Evolutionary conservation across 2,113 vertebrate species (phyloP).

Genomic region (Trogon melanurus): DNA sequence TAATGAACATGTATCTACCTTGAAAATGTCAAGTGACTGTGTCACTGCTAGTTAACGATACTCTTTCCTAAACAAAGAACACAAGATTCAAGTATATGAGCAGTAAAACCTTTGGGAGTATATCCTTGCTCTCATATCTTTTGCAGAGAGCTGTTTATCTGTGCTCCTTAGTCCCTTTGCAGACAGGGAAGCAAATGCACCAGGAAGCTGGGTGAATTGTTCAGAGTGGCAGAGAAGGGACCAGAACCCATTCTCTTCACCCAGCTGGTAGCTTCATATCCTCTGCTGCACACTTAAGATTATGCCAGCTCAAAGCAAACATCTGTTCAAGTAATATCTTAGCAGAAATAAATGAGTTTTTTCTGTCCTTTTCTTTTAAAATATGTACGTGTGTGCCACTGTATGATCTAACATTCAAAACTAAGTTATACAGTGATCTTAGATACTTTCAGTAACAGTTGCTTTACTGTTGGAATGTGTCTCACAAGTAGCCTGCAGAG

Average conservation of each 20-base stretch:
- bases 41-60: background rate
- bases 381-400: background rate
- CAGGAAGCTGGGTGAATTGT: background rate
- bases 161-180: background rate
- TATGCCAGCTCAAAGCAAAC: background rate
- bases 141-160: background rate
- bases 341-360: background rate
- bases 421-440: background rate
- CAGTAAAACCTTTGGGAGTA: background rate
- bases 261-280: background rate
- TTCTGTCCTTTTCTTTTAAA: background rate
- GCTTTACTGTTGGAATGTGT: background rate
- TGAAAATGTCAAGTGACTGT: background rate
- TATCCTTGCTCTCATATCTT: background rate
- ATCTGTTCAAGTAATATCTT: background rate
- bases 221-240: background rate
- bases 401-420: slow-evolving; percentile 15
- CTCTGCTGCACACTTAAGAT: background rate
- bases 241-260: background rate
- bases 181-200: background rate
- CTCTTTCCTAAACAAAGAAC: background rate
- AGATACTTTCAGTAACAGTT: background rate
- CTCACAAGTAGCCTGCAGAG: background rate
- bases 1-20: background rate
- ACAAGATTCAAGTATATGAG: background rate